Base-by-base conservation (phyloP, 2,797 vertebrate genomes). In the Botia almorhae region DNA sequence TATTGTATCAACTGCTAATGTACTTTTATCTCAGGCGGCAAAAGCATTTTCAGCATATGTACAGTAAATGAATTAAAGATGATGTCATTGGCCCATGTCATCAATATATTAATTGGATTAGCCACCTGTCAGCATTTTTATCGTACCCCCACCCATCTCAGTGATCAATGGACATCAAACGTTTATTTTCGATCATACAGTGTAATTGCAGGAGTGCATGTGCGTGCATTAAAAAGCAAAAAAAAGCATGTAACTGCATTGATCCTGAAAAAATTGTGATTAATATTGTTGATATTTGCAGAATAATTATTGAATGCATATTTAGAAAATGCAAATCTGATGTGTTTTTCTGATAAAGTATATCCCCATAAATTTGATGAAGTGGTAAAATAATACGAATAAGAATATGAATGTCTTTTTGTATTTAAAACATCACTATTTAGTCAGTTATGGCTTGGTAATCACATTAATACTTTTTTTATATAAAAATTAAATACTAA, bases 21-120 rank as follows among this genome's bases (percentile, higher is more conserved):
- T 67, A 86, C 73, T 78, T 81, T 67, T 83, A 76, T 89, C 82
- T 83, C 79, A 7, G 78, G 76, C 77, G 68, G 86, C 68, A 14
- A 84, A 90, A 78, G 48, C 71, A 74, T 74, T 89, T 23, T 73
- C 64, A 36, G 48, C 13, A 70, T 64, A 56, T 80, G 63, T 80
- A 74, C 39, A 73, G 29, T 68, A 79, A 84, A 82, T 65, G 19
- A 78, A 79, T 82, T 82, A 84, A 71, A 79, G 19, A 82, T 79
- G 75, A 71, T 68, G 58, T 79, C 55, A 84, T 72, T 70, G 61
- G 50, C 19, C 71, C 36, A 19, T 75, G 58, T 43, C 58, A 75
- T 84, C 74, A 74, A 64, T 81, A 46, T 79, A 50, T 82, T 61
- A 76, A 78, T 79, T 71, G 48, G 63, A 78, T 79, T 68, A 63